Conservation (phyloP, 2,113 vertebrate genomes). For the Empidonax alnorum region DNA sequence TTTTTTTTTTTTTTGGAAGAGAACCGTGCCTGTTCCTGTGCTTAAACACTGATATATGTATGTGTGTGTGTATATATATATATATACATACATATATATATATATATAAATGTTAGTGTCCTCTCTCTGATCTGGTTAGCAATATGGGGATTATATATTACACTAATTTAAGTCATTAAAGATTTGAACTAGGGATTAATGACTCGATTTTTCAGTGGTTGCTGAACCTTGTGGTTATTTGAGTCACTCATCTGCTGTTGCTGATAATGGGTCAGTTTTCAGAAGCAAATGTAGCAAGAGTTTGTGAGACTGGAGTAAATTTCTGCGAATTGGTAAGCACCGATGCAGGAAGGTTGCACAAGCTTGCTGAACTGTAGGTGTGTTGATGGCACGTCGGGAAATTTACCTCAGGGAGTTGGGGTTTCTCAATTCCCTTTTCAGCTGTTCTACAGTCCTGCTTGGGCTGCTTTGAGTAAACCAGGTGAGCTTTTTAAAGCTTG, state of each 20-base stretch:
- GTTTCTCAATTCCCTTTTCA: not conserved
- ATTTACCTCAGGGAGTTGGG: not conserved
- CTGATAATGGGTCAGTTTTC: not conserved
- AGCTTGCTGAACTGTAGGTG: not conserved
- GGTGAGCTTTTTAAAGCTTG: not conserved
- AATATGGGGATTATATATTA: not conserved
- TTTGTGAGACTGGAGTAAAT: not conserved
- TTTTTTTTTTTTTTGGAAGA: not conserved
- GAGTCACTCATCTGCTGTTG: not conserved
- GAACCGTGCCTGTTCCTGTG: not conserved
- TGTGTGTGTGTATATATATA: not conserved
- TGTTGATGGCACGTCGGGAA: no score
- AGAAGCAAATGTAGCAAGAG: not conserved
- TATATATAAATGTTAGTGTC: not conserved
- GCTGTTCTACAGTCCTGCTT: not conserved
- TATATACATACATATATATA: not conserved
- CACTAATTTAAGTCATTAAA: not conserved
- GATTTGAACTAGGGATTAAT: not conserved
- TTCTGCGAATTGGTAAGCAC: not conserved
- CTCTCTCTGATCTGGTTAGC: not conserved
- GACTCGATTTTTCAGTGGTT: not conserved
- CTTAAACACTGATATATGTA: not conserved
- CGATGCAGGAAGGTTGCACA: not conserved
- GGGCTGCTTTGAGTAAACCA: not conserved
- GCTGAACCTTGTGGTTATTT: not conserved